Evolutionary conservation across 2,888 invertebrate species (phyloP).

Genomic region (Erebia epiphron): DNA sequence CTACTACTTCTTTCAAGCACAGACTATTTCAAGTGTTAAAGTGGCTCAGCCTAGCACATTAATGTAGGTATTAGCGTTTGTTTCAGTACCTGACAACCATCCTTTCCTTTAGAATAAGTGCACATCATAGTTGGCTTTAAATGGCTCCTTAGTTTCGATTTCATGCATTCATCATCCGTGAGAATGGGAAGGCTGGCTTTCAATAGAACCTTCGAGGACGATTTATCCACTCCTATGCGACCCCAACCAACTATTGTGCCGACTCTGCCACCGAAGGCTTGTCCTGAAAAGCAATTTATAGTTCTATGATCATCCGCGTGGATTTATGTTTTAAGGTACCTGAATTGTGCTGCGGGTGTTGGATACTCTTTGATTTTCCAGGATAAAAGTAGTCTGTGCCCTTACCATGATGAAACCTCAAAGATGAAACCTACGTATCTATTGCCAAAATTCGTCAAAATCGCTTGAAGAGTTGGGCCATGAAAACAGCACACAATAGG

Average conservation of each 20-base stretch:
- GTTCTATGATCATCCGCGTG: background rate
- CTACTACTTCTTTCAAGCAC: no score
- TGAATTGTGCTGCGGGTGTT: no score
- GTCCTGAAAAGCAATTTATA: slow-evolving; percentile 52
- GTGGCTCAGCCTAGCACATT: no score
- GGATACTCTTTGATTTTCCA: no score
- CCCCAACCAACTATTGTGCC: slow-evolving; percentile 84
- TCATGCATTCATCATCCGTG: slow-evolving; percentile 65
- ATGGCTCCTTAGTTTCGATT: slow-evolving; percentile 68
- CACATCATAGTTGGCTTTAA: slow-evolving; percentile 83
- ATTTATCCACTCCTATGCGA: slow-evolving; percentile 65
- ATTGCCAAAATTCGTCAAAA: no score
- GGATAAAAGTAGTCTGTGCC: no score
- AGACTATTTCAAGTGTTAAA: no score
- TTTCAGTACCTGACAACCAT: slow-evolving; percentile 82
- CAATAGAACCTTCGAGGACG: slow-evolving; percentile 71
- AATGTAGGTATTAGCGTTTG: background rate
- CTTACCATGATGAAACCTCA: no score
- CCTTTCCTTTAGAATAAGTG: slow-evolving; percentile 83
- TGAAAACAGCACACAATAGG: no score
- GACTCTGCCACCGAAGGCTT: slow-evolving; percentile 64
- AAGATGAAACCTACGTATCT: no score
- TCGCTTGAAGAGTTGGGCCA: no score
- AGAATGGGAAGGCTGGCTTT: slow-evolving; percentile 75
- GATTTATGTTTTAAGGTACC: no score